phyloP scores from a whole-genome alignment of 2,113 vertebrate species.

The Scatophagus argus region DNA sequence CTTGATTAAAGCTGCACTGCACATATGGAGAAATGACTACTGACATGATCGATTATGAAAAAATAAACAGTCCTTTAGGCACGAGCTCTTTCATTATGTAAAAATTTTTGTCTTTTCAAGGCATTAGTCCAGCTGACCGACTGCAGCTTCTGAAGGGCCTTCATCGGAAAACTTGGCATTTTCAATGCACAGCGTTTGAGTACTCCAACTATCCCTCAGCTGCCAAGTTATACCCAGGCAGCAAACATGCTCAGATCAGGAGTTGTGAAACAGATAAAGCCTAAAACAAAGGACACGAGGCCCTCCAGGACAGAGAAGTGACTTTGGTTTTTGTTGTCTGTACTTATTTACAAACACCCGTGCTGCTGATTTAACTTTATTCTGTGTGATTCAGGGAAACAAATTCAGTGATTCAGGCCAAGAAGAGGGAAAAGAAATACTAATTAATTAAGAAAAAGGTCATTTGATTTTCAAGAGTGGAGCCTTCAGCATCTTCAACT shows the following conservation, averaged over 20 bases:
- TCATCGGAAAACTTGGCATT: conserved; percentile 61
- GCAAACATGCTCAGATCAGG: conserved; percentile 28
- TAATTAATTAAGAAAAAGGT: neutral
- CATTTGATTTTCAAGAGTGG: conserved; percentile 12
- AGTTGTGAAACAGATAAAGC: conserved; percentile 25
- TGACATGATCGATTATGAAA: conserved; percentile 59
- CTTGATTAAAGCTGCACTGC: conserved; percentile 26
- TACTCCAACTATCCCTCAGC: conserved; percentile 24
- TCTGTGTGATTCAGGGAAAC: neutral
- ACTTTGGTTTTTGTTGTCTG: conserved; percentile 6
- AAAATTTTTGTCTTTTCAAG: conserved; percentile 28
- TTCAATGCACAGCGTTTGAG: conserved; percentile 39
- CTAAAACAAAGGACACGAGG: conserved; percentile 39
- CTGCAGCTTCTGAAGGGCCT: conserved; percentile 57
- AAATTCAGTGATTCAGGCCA: neutral
- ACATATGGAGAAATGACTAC: conserved; percentile 38
- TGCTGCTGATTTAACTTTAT: conserved; percentile 2
- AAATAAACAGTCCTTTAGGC: conserved; percentile 25
- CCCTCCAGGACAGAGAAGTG: conserved; percentile 8
- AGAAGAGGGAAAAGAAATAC: neutral
- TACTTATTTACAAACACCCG: conserved; percentile 25
- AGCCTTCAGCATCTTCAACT: conserved; percentile 16
- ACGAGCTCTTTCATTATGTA: conserved; percentile 30
- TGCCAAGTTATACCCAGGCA: conserved; percentile 28
- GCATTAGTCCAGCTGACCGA: conserved; percentile 42